A percentile compares a stretch with the other conserved stretches of the same genome.
phyloP scores from a whole-genome alignment of 2,113 vertebrate genomes.

The Xiphorhynchus elegans region DNA sequence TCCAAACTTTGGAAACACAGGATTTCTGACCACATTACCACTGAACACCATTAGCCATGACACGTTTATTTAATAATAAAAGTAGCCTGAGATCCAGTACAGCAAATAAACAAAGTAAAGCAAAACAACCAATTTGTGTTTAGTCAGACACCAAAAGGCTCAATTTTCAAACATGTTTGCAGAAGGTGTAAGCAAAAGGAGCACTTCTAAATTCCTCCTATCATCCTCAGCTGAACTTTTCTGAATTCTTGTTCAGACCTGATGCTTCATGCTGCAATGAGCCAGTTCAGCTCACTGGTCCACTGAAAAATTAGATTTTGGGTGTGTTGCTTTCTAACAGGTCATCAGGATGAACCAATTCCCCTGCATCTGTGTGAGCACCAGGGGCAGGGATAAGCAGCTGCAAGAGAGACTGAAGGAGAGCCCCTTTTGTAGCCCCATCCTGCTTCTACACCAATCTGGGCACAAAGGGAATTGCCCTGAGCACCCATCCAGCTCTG shows the following conservation, averaged over 20 bases:
- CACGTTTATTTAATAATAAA: background rate
- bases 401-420: background rate
- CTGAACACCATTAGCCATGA: background rate
- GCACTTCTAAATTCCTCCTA: background rate
- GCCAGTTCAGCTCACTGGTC: background rate
- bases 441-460: background rate
- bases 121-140: background rate
- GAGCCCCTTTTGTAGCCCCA: background rate
- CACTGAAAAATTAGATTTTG: background rate
- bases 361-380: background rate
- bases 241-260: background rate
- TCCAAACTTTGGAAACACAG: background rate
- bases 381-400: background rate
- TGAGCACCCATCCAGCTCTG: background rate
- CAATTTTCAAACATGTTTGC: rapidly evolving
- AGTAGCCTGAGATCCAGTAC: background rate
- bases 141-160: background rate
- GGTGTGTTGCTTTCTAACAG: background rate
- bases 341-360: background rate
- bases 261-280: background rate
- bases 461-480: background rate
- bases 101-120: background rate
- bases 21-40: background rate
- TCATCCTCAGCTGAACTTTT: background rate
- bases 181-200: background rate